Evolutionary conservation across 2,888 invertebrate genomes (phyloP), one percentile per base, ranked within the genome.

Genomic region (Brachypalpus laphriformis): DNA sequence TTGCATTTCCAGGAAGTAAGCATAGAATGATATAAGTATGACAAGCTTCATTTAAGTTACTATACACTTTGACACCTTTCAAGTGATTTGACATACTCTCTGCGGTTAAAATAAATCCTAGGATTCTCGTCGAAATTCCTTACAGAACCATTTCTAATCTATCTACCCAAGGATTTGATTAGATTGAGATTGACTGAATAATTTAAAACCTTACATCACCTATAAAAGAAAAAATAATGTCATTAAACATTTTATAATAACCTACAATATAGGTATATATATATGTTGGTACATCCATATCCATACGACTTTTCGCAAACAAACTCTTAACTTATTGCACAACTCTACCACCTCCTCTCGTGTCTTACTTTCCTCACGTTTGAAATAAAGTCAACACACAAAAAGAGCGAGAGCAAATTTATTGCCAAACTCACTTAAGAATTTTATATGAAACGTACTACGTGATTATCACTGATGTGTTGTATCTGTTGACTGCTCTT

Each of bases 391-490:
- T 71, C 47, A 71, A 34, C 57, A 49, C 31, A 14, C 25, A 25
- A 25, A 37, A 4, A 22, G n/a, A 28, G 56, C 16, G 11, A 45
- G 14, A 2, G 16, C 5, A 14, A 71, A 59, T 71, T 71, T 71
- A 71, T 59, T 71, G 59, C 49, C 49, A 59, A 71, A 49, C 71
- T 49, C 37, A 49, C 71, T 71, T 59, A 40, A 37, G 47, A 49
- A 37, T 59, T 59, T 71, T 49, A 20, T 71, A 49, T 28, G 45
- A 25, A 37, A 34, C 37, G 47, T 57, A 71, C 57, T 40, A 40
- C 40, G 71, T 71, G 71, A 37, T 49, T 59, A 49, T 59, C 47
- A 34, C 16, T 25, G 59, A 37, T 49, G 49, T 49, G 49, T 59
- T 47, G 47, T 37, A 22, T 22, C 20, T 37, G 49, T 65, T 65